Evolutionary conservation across 1,140 invertebrate genomes (phyloP), one percentile per base, ranked within the genome.

Genomic region (Pogonus chalceus): DNA sequence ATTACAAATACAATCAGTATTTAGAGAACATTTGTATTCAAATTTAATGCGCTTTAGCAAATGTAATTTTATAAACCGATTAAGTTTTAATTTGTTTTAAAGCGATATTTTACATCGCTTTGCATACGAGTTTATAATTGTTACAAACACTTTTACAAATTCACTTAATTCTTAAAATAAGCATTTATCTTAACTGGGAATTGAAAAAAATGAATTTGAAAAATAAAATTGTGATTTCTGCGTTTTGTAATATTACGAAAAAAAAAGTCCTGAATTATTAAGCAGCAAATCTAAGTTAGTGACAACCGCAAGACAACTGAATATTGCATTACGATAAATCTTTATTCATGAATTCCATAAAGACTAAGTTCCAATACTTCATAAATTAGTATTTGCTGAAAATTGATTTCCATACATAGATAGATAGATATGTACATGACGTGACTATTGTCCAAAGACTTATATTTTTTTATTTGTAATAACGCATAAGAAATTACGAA

Each of bases 231-330:
- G 18, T 43, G 37, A 3, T 43, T 43, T 4, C 26, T 43, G 9
- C 9, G 9, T 9, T 43, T 43, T 18, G 37, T 10, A 18, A 18
- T 18, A 43, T 18, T 43, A 12, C 9, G 9, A 12, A 43, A 43
- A 43, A 12, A 4, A 7, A 43, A n/a, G n/a, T n/a, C n/a, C 37
- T 43, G 18, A 43, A 43, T 10, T 43, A 43, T 43, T 43, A 43
- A 43, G 4, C 9, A 10, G 9, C 7, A 31, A 43, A 43, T 43
- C 18, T 18, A 12, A 18, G 37, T 16, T 43, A 10, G 37, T 43
- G 37, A 43, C 37, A 43, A 43, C 37, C 37, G 18, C 37, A 43
- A 43, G 37, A 43, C 37, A 43, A 3, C 9, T 43, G 18, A 43
- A 43, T 43, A 43, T 12, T 43, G 18, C 26, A 31, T 31, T 43